Base-by-base conservation (phyloP, 2,113 vertebrate genomes). In the Ondatra zibethicus region DNA sequence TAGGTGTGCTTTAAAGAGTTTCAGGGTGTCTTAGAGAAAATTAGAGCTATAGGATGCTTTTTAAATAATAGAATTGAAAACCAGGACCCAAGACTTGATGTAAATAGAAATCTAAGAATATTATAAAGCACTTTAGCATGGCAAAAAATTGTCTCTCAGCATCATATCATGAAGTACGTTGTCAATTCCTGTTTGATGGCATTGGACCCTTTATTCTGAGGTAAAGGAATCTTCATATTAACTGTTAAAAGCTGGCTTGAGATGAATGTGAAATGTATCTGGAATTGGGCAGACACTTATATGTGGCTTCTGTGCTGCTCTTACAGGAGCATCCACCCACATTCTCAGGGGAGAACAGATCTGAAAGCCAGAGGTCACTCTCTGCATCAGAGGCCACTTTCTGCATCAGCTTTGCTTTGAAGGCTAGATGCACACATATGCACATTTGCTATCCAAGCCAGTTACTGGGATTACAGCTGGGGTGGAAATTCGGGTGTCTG, bases 401-500 rank as follows among this genome's bases (percentile, higher is more conserved):
- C 63, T 58, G 87, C 73, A 55, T 76, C 29, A 86, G 23, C 66
- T 88, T 66, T 81, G 81, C 80, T 70, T 91, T 98, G 97, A 97
- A 97, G 97, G 96, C 52, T 96, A 97, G 77, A 72, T 97, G 81
- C 97, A 52, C 78, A 68, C 81, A 93, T 97, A 97, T 97, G 95
- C 95, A 72, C 96, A 72, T 98, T 97, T 98, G 89, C 89, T 91
- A 72, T 98, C 91, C 97, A 97, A 81, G 95, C 65, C 89, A 96
- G 97, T 95, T 98, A 98, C 98, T 97, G 95, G 96, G 86, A 97
- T 97, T 98, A 97, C 93, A 97, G 97, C 93, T 97, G 96, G 94
- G 96, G 97, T 96, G 84, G 97, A 97, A 98, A 98, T 98, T 98
- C 96, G 98, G 97, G 82, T 98, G 98, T 98, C 98, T 98, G 5